A percentile compares a stretch with the other conserved stretches of the same genome.
Evolutionary conservation across 2,888 invertebrate genomes (phyloP).

Genomic region (Lithophane ornitopus): DNA sequence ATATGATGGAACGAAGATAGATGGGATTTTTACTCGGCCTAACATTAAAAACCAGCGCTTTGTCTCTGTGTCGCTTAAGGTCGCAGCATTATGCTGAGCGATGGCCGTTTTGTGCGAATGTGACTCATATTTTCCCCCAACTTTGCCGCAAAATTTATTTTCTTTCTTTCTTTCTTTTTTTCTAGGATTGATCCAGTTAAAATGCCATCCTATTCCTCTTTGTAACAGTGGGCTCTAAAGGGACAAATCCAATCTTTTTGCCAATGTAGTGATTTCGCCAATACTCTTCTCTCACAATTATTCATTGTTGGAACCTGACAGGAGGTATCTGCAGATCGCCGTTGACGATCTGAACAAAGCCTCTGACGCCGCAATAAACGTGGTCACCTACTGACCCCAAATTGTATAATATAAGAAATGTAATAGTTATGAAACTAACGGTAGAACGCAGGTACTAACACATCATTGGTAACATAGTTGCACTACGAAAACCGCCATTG

Average conservation of each 20-base stretch:
- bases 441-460: neutral
- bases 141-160: too few relatives aligned
- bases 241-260: neutral
- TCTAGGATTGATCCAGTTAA: neutral
- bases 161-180: too few relatives aligned
- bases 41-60: too few relatives aligned
- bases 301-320: neutral
- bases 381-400: neutral
- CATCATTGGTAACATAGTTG: neutral
- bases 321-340: neutral
- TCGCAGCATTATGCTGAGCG: too few relatives aligned
- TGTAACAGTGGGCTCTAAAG: neutral
- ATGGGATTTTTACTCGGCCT: too few relatives aligned
- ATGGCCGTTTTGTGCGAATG: too few relatives aligned
- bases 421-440: neutral
- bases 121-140: too few relatives aligned
- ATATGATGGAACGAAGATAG: conserved; percentile 2
- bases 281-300: neutral
- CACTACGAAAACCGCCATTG: too few relatives aligned
- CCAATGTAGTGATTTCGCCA: neutral
- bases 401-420: neutral
- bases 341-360: neutral
- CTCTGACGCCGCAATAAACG: neutral
- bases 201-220: neutral
- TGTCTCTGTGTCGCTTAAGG: too few relatives aligned